Conservation (phyloP, 2,888 invertebrate species). For the Laothoe populi region DNA sequence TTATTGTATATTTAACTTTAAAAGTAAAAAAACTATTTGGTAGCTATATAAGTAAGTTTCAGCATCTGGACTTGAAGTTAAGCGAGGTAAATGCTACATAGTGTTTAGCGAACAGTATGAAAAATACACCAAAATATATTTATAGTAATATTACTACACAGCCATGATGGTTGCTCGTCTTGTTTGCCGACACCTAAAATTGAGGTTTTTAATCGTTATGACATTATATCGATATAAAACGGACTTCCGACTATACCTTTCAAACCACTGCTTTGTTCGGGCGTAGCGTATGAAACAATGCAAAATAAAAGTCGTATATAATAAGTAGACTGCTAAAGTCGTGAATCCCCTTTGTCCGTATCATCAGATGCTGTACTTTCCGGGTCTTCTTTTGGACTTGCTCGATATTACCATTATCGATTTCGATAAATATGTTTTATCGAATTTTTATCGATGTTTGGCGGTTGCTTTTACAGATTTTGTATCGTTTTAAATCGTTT, state of each 20-base stretch:
- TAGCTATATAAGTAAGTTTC: conserved; percentile 75
- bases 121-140: not conserved
- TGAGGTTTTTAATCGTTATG: not conserved
- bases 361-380: not conserved
- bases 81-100: conserved; percentile 38
- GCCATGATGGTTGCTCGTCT: too few species aligned
- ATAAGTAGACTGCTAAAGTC: conserved; percentile 58
- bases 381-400: not conserved
- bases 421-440: not conserved
- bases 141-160: not conserved
- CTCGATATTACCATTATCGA: not conserved
- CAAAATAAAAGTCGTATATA: conserved; percentile 54
- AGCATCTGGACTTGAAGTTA: conserved; percentile 49
- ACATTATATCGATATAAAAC: not conserved
- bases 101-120: conserved; percentile 1
- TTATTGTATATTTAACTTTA: conserved; percentile 75
- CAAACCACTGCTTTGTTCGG: conserved; percentile 11
- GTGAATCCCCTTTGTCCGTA: conserved; percentile 34
- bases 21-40: conserved; percentile 67
- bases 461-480: not conserved
- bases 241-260: not conserved
- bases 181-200: not conserved
- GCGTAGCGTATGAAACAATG: conserved; percentile 41
- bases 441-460: not conserved
- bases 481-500: not conserved